Evolutionary conservation across 2,888 invertebrate genomes (phyloP), one percentile per base, ranked within the genome.

Genomic region (Xylota segnis): DNA sequence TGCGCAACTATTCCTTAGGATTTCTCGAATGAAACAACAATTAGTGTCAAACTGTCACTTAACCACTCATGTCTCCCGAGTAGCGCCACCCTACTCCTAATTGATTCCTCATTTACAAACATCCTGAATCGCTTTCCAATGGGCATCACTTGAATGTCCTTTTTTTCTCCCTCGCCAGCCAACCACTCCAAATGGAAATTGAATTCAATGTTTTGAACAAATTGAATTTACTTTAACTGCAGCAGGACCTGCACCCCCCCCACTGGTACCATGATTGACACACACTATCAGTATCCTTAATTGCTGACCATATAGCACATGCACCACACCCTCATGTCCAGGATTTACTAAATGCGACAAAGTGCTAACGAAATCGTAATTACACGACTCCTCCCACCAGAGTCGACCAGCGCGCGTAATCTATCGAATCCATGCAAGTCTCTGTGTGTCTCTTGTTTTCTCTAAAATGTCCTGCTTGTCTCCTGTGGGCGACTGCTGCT

Each of bases 311-410:
- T 84, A 65, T 65, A 65, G 58, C 32, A 72, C 71, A 76, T 61
- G 29, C 23, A 65, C 27, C 52, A 34, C 71, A 71, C 63, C 56
- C 40, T 37, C 40, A 65, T 40, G 27, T 58, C 18, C 37, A 50
- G 34, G 23, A 34, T 45, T 52, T 9, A 52, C 50, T 45, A 52
- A 76, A 47, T 65, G 66, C 79, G 79, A 79, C 63, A 76, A 77
- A 86, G 82, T 77, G 86, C 82, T 86, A 82, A 82, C 66, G 66
- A 77, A 82, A 71, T 63, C 56, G 76, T 72, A 82, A 82, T 82
- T 76, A 82, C 76, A 76, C 43, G 63, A 63, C 74, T 45, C 45
- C n/a, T 34, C 61, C 37, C 18, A 29, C 4, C n/a, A 27, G 9
- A 27, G n/a, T 18, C 12, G 18, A 14, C 29, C 27, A 45, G 27